Conservation (phyloP, 2,113 vertebrate genomes). For the Brachypodius melanocephalos region DNA sequence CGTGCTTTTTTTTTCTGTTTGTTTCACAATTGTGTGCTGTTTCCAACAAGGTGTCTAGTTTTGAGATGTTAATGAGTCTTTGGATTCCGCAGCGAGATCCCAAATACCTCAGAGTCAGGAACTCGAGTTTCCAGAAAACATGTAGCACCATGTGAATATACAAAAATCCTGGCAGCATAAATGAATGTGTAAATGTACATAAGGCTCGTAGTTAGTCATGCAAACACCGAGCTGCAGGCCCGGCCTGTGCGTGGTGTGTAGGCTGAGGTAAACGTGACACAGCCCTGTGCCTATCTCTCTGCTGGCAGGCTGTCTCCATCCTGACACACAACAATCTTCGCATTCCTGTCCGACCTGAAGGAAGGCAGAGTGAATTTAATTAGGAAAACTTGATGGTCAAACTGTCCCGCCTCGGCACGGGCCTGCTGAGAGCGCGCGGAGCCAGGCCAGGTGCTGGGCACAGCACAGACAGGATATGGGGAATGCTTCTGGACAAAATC, state of each 20-base stretch:
- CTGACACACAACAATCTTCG: neutral
- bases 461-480: too few relatives aligned
- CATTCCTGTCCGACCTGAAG: constrained; percentile 20
- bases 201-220: neutral
- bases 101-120: neutral
- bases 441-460: neutral
- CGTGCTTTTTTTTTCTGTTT: neutral
- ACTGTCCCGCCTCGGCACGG: neutral
- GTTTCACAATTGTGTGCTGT: neutral
- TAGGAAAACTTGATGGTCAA: neutral
- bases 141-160: neutral
- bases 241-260: neutral
- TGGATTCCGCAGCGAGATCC: neutral
- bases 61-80: neutral
- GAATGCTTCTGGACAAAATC: neutral
- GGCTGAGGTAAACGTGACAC: constrained; percentile 6
- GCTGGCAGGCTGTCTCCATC: constrained; percentile 19
- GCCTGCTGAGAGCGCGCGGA: neutral
- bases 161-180: neutral
- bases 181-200: neutral
- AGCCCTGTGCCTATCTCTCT: constrained; percentile 10
- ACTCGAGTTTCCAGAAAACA: neutral
- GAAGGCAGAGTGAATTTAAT: neutral
- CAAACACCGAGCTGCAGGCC: neutral
- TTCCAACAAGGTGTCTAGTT: neutral